Percentiles rank a stretch among this genome's conserved stretches.
Evolutionary conservation across 2,888 invertebrate genomes (phyloP).

Genomic region (Drosophila paramelanica): DNA sequence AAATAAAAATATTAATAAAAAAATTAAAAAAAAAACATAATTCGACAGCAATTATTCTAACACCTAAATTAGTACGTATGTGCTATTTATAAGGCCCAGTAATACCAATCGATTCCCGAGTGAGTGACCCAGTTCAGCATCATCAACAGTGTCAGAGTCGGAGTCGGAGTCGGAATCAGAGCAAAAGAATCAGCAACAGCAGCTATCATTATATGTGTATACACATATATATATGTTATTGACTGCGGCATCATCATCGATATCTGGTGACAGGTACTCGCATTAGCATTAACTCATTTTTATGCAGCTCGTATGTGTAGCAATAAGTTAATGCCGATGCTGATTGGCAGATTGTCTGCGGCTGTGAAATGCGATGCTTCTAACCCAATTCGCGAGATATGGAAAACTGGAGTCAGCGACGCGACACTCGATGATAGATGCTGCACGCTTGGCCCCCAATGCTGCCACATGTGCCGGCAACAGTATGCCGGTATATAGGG

Average conservation of each 20-base stretch:
- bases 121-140: slow-evolving; percentile 56
- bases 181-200: slow-evolving; percentile 12
- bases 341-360: slow-evolving; percentile 59
- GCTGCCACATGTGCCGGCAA: not conserved
- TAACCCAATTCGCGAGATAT: slow-evolving; percentile 65
- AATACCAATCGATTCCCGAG: slow-evolving; percentile 53
- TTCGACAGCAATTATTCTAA: too few species aligned
- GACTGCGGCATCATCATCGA: slow-evolving; percentile 49
- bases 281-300: slow-evolving; percentile 49
- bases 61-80: too few species aligned
- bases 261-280: slow-evolving; percentile 33
- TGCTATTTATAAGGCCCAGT: slow-evolving; percentile 27
- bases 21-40: too few species aligned
- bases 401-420: slow-evolving; percentile 27
- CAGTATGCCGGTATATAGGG: slow-evolving; percentile 15
- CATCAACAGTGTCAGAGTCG: slow-evolving; percentile 41
- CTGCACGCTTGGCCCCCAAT: slow-evolving; percentile 11
- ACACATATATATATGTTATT: not conserved
- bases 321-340: slow-evolving; percentile 68
- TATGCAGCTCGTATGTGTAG: slow-evolving; percentile 15
- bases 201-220: slow-evolving; percentile 4
- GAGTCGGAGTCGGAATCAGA: slow-evolving; percentile 25
- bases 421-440: slow-evolving; percentile 48
- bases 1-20: too few species aligned
- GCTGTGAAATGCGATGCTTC: slow-evolving; percentile 70